Conservation (phyloP, 2,113 vertebrate species). For the Ploceus nigricollis region DNA sequence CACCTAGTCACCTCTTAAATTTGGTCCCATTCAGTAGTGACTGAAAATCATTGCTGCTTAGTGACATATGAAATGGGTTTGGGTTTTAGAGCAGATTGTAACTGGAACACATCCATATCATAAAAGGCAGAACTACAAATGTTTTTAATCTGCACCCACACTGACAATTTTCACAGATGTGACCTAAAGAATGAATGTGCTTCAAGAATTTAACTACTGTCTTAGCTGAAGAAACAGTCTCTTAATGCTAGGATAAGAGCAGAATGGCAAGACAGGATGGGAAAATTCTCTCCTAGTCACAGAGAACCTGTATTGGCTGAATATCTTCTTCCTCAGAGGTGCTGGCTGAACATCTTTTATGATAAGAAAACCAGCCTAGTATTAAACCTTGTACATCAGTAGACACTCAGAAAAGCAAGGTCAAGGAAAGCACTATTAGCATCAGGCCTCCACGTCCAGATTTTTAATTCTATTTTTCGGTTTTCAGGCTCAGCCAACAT, state of each 20-base stretch:
- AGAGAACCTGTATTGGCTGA: not conserved
- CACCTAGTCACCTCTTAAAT: constrained; percentile 25
- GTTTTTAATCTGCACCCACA: not conserved
- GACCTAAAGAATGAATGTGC: not conserved
- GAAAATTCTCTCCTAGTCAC: not conserved
- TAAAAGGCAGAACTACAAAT: constrained; percentile 10
- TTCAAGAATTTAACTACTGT: not conserved
- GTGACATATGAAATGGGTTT: constrained; percentile 46
- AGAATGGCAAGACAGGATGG: not conserved
- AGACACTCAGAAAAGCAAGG: not conserved
- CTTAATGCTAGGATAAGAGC: not conserved
- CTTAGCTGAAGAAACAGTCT: not conserved
- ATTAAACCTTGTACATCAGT: not conserved
- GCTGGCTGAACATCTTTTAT: not conserved
- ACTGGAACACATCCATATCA: constrained; percentile 19
- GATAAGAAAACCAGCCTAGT: not conserved
- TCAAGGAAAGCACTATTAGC: not conserved
- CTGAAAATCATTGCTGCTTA: constrained; percentile 34
- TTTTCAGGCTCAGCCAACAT: not conserved
- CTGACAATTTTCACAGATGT: not conserved
- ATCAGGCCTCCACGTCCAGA: not conserved
- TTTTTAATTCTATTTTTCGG: not conserved
- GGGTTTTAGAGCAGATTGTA: constrained; percentile 11
- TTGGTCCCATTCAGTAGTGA: not conserved
- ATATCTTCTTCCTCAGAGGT: not conserved